Evolutionary conservation across 2,113 vertebrate species (phyloP).

Genomic region (Phylloscopus trochilus): DNA sequence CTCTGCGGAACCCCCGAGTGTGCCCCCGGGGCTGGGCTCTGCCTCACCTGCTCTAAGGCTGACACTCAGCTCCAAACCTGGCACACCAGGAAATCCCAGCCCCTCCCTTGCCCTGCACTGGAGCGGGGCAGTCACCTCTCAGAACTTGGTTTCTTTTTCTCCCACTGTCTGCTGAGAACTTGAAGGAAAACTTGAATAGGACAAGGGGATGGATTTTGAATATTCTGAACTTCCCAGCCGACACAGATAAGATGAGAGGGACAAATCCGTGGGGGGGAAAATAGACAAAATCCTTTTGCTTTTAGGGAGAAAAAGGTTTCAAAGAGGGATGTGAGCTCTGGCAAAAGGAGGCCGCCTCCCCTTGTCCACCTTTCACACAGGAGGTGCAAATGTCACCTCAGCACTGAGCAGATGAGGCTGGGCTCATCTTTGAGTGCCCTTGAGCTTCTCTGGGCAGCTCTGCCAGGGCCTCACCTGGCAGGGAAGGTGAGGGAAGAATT

Average conservation of each 20-base stretch:
- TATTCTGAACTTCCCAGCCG: constrained; percentile 78
- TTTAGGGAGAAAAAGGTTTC: not conserved
- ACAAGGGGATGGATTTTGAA: constrained; percentile 82
- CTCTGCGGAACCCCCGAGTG: not conserved
- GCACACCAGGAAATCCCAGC: rapidly evolving
- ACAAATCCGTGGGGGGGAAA: constrained; percentile 82
- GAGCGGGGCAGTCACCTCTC: not conserved
- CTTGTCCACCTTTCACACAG: not conserved
- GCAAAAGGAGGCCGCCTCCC: not conserved
- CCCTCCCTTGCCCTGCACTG: not conserved
- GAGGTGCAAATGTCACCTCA: not conserved
- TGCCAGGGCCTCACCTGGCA: not conserved
- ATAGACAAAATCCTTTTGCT: constrained; percentile 81
- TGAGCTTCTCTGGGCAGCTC: not conserved
- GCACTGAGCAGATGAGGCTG: not conserved
- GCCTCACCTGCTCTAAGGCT: not conserved
- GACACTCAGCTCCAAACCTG: not conserved
- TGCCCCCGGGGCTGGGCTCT: not conserved
- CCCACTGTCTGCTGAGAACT: constrained; percentile 80
- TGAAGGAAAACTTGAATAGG: constrained; percentile 83
- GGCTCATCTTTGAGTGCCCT: not conserved
- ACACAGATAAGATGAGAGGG: constrained; percentile 78
- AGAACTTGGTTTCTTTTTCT: too few species aligned
- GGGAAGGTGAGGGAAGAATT: too few species aligned
- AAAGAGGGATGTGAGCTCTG: not conserved